Evolutionary conservation across 1,140 invertebrate genomes (phyloP).

Genomic region (Caenorhabditis briggsae): DNA sequence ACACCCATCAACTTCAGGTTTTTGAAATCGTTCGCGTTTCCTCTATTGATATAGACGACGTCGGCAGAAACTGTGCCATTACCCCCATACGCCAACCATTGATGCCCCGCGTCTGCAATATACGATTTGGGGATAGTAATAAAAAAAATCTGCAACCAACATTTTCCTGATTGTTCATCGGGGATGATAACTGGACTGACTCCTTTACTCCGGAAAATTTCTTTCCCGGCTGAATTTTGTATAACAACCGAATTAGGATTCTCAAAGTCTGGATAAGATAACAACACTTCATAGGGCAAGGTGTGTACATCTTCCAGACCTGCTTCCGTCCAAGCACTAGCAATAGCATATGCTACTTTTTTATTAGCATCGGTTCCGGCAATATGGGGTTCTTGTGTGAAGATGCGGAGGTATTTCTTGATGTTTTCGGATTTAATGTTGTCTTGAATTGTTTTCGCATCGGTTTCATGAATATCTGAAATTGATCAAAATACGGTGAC

Average conservation of each 20-base stretch:
- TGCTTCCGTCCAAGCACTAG: conserved; percentile 67
- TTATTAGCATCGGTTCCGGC: conserved; percentile 74
- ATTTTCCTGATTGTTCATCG: conserved; percentile 69
- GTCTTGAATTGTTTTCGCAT: conserved; percentile 47
- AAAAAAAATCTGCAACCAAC: conserved; percentile 21
- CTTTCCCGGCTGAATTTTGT: conserved; percentile 62
- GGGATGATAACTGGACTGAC: conserved; percentile 70
- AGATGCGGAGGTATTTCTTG: conserved; percentile 69
- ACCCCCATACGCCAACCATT: conserved; percentile 75
- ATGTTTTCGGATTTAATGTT: conserved; percentile 68
- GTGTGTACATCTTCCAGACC: conserved; percentile 77
- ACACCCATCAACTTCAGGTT: conserved; percentile 68
- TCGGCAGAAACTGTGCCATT: conserved; percentile 71
- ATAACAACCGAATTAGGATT: conserved; percentile 73
- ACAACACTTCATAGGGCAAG: conserved; percentile 73
- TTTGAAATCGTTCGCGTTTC: conserved; percentile 72
- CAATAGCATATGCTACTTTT: conserved; percentile 73
- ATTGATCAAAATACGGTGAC: background rate
- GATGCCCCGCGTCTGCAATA: conserved; percentile 70
- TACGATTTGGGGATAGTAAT: background rate
- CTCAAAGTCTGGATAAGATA: conserved; percentile 73
- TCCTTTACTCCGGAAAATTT: conserved; percentile 69
- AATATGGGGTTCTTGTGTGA: conserved; percentile 75
- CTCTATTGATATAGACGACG: conserved; percentile 73
- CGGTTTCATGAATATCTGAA: conserved; percentile 53